These are phyloP conservation scores for Eubucco bourcierii DNA, from an alignment of 2,113 vertebrate genomes.

Conservation along the genomic window DNA sequence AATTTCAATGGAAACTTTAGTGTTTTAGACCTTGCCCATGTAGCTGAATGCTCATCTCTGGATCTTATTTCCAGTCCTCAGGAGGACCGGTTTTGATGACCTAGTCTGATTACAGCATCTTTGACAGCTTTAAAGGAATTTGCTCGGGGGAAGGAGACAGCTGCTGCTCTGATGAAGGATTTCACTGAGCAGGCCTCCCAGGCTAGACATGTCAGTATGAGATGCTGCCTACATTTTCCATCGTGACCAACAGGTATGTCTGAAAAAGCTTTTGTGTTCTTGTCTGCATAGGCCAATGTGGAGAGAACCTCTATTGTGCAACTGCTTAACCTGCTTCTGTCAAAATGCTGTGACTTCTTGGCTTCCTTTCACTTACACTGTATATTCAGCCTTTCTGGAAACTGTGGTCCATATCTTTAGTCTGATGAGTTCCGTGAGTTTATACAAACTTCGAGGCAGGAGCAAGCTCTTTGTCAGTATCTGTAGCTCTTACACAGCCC, in stretches of 20 bases:
- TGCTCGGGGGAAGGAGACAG: constrained; percentile 70
- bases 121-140: constrained; percentile 82
- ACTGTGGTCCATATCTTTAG: not conserved
- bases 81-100: constrained; percentile 54
- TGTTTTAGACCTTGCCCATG: constrained; percentile 63
- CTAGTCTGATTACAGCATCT: constrained; percentile 79
- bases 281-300: not conserved
- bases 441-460: not conserved
- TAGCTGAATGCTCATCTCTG: constrained; percentile 63
- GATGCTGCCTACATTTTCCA: constrained; percentile 78
- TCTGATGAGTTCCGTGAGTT: not conserved
- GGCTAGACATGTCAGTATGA: constrained; percentile 73
- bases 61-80: constrained; percentile 73
- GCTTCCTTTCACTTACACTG: not conserved
- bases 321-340: not conserved
- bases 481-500: not conserved
- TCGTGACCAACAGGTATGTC: constrained; percentile 85
- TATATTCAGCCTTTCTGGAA: not conserved
- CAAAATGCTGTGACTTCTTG: not conserved
- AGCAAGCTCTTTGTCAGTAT: not conserved
- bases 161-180: constrained; percentile 79
- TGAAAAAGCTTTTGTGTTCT: not conserved
- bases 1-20: constrained; percentile 70
- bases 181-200: constrained; percentile 79
- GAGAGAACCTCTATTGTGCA: not conserved